Evolutionary conservation across 1,140 invertebrate species (phyloP), one percentile per base, ranked within the genome.

Genomic region (Ceratina calcarata): DNA sequence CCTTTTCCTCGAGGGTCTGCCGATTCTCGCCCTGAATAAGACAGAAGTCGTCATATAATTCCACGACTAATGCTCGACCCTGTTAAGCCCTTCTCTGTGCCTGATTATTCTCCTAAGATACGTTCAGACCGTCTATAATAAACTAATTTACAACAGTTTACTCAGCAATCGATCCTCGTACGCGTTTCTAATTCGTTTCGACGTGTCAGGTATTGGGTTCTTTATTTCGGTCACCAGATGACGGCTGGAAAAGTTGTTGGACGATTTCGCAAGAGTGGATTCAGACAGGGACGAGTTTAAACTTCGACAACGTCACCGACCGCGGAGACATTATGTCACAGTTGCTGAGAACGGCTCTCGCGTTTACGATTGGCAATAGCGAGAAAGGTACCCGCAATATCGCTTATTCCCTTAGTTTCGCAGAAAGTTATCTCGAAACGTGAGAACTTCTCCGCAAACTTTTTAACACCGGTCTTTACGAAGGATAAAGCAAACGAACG

Each of bases 31-130:
- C 67, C 86, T 86, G 89, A 92, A 92, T 92, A 91, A 90, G 90
- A 91, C 90, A 88, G 82, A 81, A 92, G 90, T 92, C 90, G 90
- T 90, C 90, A 90, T 91, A 92, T 91, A 92, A 91, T 92, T 91
- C 90, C 91, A 65, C 80, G 86, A 89, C 90, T 91, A 92, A 92
- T 91, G 88, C 90, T 86, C 85, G 73, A 72, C 87, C 72, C 86
- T 67, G 55, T 79, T 87, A 85, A 85, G 66, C 70, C 75, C 80
- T 55, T 24, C 55, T 65, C 37, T 22, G 24, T 7, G 7, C 67
- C n/a, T 66, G 84, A 72, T 85, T 82, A 85, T 80, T 78, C 60
- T 27, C 49, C 55, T 65, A 13, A 45, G 37, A 45, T 45, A 45
- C 37, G 37, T 45, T 45, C 37, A 45, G 37, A 10, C 37, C 37